These are phyloP conservation scores for Lepas anatifera DNA, from an alignment of 2,888 invertebrate species.

Conservation along the genomic window DNA sequence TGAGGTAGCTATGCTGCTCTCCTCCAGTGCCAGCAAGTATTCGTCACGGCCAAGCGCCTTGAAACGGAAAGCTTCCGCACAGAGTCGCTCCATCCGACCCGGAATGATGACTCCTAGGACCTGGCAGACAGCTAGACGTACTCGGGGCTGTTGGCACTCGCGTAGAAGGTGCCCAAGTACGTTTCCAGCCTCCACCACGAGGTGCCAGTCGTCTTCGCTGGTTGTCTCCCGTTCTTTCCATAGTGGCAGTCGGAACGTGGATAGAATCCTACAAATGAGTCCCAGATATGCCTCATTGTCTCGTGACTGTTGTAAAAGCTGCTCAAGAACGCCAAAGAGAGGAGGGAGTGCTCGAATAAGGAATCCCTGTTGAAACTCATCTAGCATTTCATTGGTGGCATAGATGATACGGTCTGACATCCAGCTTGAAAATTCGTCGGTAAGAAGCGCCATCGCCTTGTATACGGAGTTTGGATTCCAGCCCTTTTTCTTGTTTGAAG, in stretches of 20 bases:
- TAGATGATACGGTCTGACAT: neutral
- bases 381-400: neutral
- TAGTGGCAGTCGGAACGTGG: neutral
- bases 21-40: slow-evolving; percentile 1
- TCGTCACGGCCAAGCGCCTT: slow-evolving; percentile 1
- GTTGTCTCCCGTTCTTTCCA: neutral
- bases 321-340: neutral
- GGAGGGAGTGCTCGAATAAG: neutral
- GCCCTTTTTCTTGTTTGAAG: no score
- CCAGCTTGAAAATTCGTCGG: neutral
- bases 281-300: neutral
- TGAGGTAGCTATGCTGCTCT: neutral
- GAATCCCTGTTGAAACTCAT: neutral
- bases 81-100: neutral
- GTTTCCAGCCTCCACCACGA: neutral
- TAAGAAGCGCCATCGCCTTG: neutral
- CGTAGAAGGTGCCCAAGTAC: neutral
- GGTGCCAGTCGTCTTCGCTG: neutral
- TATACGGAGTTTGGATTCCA: neutral
- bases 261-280: neutral
- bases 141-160: neutral
- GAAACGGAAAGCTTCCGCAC: neutral
- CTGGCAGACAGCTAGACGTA: neutral
- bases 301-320: neutral
- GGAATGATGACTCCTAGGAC: neutral